phyloP scores from a whole-genome alignment of 2,113 vertebrate species.

The Triplophysa siluroides region DNA sequence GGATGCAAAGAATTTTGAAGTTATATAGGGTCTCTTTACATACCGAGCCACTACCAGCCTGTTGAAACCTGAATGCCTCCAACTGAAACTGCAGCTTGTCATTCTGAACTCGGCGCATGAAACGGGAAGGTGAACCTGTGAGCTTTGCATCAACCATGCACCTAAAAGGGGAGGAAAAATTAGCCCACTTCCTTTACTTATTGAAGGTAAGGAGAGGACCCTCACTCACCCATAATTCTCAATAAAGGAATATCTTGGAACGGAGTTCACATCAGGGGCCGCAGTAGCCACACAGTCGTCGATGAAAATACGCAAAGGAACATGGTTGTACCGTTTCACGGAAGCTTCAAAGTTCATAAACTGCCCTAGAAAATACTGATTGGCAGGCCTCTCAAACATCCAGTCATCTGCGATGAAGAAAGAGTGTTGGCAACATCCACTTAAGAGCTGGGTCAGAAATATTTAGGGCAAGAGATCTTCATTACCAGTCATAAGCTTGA shows the following conservation, averaged over 20 bases:
- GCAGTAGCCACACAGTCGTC: slow-evolving; percentile 65
- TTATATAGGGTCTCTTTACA: neutral
- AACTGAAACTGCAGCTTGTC: slow-evolving; percentile 36
- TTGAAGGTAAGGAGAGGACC: too few species aligned
- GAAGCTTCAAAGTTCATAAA: slow-evolving; percentile 34
- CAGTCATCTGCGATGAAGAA: neutral
- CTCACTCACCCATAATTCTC: slow-evolving; percentile 37
- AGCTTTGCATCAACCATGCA: slow-evolving; percentile 44
- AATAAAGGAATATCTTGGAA: slow-evolving; percentile 34
- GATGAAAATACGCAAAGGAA: slow-evolving; percentile 61
- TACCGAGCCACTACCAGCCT: slow-evolving; percentile 14
- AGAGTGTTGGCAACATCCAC: neutral
- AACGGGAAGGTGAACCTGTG: slow-evolving; percentile 23
- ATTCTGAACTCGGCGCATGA: slow-evolving; percentile 27
- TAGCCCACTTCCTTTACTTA: too few species aligned
- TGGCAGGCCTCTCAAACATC: neutral
- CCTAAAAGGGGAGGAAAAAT: neutral
- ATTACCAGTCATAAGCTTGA: slow-evolving; percentile 17
- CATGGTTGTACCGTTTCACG: slow-evolving; percentile 54
- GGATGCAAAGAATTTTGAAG: too few species aligned
- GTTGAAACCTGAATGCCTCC: slow-evolving; percentile 42
- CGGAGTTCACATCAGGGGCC: slow-evolving; percentile 31
- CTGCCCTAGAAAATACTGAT: slow-evolving; percentile 31
- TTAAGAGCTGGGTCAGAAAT: neutral
- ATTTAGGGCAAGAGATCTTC: neutral